These are phyloP conservation scores for Albula goreensis DNA, from an alignment of 2,113 vertebrate genomes.

Conservation along the genomic window DNA sequence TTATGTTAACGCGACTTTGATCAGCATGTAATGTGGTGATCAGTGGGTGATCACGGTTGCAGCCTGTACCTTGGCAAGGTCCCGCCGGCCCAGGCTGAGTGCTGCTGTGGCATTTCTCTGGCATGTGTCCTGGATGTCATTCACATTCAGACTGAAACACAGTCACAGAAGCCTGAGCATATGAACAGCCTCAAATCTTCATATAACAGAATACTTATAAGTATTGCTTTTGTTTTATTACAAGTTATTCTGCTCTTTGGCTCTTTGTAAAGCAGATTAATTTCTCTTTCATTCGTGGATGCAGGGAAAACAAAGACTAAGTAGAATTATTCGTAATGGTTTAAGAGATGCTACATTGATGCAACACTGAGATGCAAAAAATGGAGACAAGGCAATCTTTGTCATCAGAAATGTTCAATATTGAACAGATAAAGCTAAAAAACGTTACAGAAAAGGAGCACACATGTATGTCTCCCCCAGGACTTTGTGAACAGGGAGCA, in stretches of 20 bases:
- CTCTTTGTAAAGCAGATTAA: too few relatives aligned
- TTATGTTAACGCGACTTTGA: too few relatives aligned
- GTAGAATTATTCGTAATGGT: too few relatives aligned
- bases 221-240: background rate
- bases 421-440: too few relatives aligned
- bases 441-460: constrained; percentile 22
- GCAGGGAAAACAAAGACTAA: too few relatives aligned
- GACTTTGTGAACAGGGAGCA: constrained; percentile 89
- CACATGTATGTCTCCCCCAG: constrained; percentile 94
- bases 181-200: background rate
- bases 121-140: constrained; percentile 93
- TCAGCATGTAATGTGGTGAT: background rate
- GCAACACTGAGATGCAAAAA: too few relatives aligned
- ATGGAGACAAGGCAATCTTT: too few relatives aligned
- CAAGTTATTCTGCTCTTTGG: too few relatives aligned
- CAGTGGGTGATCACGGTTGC: background rate
- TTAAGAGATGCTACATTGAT: too few relatives aligned
- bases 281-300: too few relatives aligned
- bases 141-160: constrained; percentile 81
- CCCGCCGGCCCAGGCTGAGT: constrained; percentile 82
- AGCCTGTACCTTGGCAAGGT: constrained; percentile 86
- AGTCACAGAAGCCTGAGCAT: constrained; percentile 1
- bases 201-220: background rate
- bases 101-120: constrained; percentile 90
- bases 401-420: too few relatives aligned